Base-by-base conservation (phyloP, 2,113 vertebrate species). In the Crotalus helleri region DNA sequence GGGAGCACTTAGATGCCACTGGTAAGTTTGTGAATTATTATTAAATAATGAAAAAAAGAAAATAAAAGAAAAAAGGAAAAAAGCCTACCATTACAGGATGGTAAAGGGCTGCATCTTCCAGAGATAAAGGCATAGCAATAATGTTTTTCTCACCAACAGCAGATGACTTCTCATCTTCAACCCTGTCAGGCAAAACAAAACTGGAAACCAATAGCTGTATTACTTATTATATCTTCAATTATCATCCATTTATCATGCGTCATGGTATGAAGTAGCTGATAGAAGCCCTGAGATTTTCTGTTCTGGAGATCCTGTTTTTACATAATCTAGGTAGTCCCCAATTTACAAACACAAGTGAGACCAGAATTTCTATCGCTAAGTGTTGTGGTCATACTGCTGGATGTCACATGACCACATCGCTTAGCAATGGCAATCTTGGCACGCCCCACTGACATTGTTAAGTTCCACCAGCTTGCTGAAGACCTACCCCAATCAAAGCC, bases 41-140 rank as follows among this genome's bases (percentile, higher is more conserved):
- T 85, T 21, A 61, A 29, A 33, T 1, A 15, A 26, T 85, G 24
- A 0, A 39, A 19, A 19, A 8, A 17, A 0, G n/a, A 44, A 89
- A 93, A 85, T 23, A 87, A 87, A n/a, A 4, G 24, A 94, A 29
- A 13, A 87, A n/a, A 5, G 24, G 94, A 29, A 13, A 94, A 19
- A 26, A 92, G 61, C 87, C 4, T 74, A 91, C 21, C 51, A 93
- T 29, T 85, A 92, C 54, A 33, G 86, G 92, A 87, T 92, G 23
- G 39, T 94, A 64, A 86, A 93, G 59, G 93, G 89, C 9, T 17
- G 53, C 6, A 23, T 93, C 95, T 91, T 51, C 24, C 91, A 92
- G 64, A 61, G 49, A 85, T 85, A 94, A 88, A 93, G 26, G 81
- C 29, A 93, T 5, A 44, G 58, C 0, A 5, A 46, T 95, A 54